Percentiles rank a stretch among this genome's conserved stretches.
Evolutionary conservation across 1,140 invertebrate genomes (phyloP).

Genomic region (Triops cancriformis): DNA sequence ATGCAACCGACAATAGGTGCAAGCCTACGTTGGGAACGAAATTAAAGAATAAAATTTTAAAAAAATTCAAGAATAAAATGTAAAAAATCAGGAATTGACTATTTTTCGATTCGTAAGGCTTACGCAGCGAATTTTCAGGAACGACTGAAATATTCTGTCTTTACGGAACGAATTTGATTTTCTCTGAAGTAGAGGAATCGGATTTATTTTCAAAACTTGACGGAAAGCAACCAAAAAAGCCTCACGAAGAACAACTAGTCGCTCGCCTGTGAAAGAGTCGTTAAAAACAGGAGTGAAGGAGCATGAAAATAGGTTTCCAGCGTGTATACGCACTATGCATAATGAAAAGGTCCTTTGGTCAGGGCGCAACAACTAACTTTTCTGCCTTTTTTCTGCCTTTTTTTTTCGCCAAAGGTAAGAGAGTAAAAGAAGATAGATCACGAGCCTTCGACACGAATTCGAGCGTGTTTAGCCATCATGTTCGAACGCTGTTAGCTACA

Average conservation of each 20-base stretch:
- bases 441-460: background rate
- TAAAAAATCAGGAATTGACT: no score
- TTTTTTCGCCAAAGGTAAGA: no score
- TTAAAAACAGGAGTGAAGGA: background rate
- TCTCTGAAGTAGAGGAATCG: no score
- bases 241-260: background rate
- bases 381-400: no score
- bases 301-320: background rate
- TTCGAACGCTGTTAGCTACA: background rate
- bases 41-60: no score
- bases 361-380: background rate
- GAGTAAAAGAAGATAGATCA: background rate
- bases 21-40: no score
- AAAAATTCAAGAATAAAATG: no score
- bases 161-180: no score
- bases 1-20: no score
- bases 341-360: conserved; percentile 6
- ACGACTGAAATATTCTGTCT: no score
- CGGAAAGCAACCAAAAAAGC: background rate
- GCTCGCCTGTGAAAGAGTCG: background rate
- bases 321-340: background rate
- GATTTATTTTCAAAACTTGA: background rate
- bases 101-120: no score
- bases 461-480: conserved; percentile 9
- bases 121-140: no score